Conservation (phyloP, 2,113 vertebrate species). For the Chelonoidis abingdonii region DNA sequence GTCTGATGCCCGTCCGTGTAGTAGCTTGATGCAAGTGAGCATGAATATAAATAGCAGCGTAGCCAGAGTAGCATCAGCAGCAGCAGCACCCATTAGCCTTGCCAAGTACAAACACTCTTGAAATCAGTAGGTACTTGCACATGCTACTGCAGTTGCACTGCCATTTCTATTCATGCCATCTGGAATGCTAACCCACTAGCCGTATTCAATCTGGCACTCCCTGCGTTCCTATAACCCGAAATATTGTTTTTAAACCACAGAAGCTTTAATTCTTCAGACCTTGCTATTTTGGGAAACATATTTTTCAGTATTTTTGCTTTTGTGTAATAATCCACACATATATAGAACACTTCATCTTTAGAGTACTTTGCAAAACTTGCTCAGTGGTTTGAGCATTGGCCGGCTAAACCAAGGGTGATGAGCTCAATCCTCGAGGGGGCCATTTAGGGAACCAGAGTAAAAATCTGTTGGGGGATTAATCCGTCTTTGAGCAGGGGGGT, state of each 20-base stretch:
- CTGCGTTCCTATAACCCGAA: neutral
- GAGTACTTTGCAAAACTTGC: neutral
- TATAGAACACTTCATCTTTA: neutral
- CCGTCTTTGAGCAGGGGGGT: too few relatives aligned
- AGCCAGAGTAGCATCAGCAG: neutral
- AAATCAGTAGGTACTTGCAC: neutral
- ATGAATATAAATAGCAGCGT: neutral
- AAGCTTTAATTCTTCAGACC: neutral
- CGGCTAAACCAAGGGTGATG: fast-evolving
- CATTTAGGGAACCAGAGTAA: too few relatives aligned
- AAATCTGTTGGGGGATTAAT: too few relatives aligned
- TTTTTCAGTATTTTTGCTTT: neutral
- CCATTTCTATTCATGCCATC: too few relatives aligned
- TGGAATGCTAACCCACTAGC: neutral
- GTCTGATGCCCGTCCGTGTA: too few relatives aligned
- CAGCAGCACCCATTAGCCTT: neutral
- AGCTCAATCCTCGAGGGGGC: too few relatives aligned
- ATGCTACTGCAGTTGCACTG: too few relatives aligned
- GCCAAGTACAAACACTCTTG: neutral
- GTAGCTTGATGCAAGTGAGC: neutral
- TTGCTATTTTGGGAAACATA: too few relatives aligned
- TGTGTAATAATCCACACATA: neutral
- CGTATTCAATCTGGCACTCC: neutral
- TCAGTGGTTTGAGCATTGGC: too few relatives aligned
- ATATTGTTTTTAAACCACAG: neutral